These are phyloP conservation scores for Psittacula derbiana DNA, from an alignment of 2,797 vertebrate genomes.

Conservation along the genomic window DNA sequence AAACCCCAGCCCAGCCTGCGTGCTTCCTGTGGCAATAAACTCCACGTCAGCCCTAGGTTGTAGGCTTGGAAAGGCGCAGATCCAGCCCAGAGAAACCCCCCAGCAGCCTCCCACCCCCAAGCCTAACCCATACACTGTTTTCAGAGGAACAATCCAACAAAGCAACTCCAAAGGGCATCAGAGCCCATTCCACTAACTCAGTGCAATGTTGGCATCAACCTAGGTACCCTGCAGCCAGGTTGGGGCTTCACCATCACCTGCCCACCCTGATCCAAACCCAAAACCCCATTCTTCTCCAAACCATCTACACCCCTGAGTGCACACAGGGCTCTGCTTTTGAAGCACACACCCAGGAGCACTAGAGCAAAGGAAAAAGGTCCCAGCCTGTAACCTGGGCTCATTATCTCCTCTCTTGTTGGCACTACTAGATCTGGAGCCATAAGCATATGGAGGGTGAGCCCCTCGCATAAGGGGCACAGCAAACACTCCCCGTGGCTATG, in stretches of 20 bases:
- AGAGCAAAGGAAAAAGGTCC: not conserved
- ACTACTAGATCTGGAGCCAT: accelerated
- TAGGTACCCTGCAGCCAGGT: not conserved
- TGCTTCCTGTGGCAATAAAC: accelerated
- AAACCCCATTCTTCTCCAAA: not conserved
- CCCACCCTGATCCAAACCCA: not conserved
- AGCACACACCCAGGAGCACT: accelerated
- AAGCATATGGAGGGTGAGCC: not conserved
- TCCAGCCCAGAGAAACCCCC: not conserved
- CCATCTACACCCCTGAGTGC: not conserved
- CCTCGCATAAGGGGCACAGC: not conserved
- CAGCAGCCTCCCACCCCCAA: not conserved
- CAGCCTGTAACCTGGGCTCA: not conserved
- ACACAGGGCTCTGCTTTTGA: not conserved
- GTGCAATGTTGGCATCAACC: not conserved
- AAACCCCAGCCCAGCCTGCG: not conserved
- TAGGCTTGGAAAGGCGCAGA: not conserved
- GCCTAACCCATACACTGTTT: not conserved
- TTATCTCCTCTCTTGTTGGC: not conserved
- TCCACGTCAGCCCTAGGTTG: accelerated
- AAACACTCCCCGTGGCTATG: accelerated
- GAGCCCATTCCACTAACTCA: not conserved
- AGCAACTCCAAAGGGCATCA: not conserved
- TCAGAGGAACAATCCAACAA: not conserved
- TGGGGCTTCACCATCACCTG: not conserved